Base-by-base conservation (phyloP, 1,140 invertebrate species). In the Brachionus rotundiformis region DNA sequence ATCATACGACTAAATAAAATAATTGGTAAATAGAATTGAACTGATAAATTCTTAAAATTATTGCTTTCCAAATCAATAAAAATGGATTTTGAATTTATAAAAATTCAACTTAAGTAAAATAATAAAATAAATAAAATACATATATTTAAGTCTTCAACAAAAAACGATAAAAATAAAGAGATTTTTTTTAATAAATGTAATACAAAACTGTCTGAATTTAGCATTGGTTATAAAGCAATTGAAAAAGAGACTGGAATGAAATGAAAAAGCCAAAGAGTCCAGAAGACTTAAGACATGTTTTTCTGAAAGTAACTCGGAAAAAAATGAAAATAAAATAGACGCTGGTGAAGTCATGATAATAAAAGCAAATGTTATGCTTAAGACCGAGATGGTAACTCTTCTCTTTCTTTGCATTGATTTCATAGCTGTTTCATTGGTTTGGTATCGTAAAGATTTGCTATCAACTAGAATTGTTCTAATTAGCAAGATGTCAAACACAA, bases 281-380 rank as follows among this genome's bases (percentile, higher is more conserved):
- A 29, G 5, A 27, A 63, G 5, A 33, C 25, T 63, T 23, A 63
- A 29, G 13, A 29, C 13, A 13, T 10, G n/a, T 29, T 11, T 1
- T 19, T 16, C 25, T 13, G 5, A n/a, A 10, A 11, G 29, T 13
- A 31, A 27, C 3, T 27, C 11, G 8, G 10, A 36, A 19, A 77
- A 77, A 59, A 77, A 77, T 27, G 39, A 19, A 59, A 19, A 49
- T 8, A 13, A 13, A 25, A 77, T 47, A n/a, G 73, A n/a, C 13
- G 41, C 39, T n/a, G 73, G 73, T 25, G 16, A 31, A 8, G 73
- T 77, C 73, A 77, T 47, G 8, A 77, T n/a, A 23, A 77, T 77
- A 33, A 19, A 77, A 7, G 39, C 73, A 59, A 77, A 49, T 31
- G 73, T 47, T 31, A 77, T 77, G 10, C 25, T 33, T 19, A 77